Base-by-base conservation (phyloP, 1,140 invertebrate genomes). In the Drosophila nigrodunni region DNA sequence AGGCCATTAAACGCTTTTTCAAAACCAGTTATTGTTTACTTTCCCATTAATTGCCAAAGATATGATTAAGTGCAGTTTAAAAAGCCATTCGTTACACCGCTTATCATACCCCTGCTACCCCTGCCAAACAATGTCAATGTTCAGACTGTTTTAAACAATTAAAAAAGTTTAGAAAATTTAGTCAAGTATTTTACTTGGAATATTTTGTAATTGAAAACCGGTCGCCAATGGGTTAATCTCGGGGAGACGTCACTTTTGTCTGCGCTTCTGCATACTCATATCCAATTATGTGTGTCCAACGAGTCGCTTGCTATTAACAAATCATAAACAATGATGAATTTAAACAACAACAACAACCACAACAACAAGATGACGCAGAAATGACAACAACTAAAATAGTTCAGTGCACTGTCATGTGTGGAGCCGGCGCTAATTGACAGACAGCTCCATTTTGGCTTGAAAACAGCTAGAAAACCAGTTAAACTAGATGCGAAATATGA, bases 371-470 rank as follows among this genome's bases (percentile, higher is more conserved):
- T 60, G 25, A 30, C 2, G 25, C 3, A 30, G 25, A 52, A 67
- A 65, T 41, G 10, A 62, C 52, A 76, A 70, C 80, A 88, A 30
- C 25, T 30, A 6, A 30, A 30, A 83, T 39, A 55, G 83, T 87
- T 88, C 83, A 87, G 67, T 88, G 83, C 80, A 88, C 85, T 77
- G 77, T 71, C 66, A 82, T 65, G 58, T 64, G 61, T 58, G n/a
- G 13, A 9, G 18, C 57, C 47, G 72, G 34, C 64, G 80, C 76
- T 87, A 87, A 88, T 87, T 87, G 83, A 80, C 69, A 83, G 72
- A 68, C 76, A 82, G 72, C 72, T 82, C 79, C 76, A 87, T 88
- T 88, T 88, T 70, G 71, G 46, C 13, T n/a, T 21, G n/a, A 43
- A 58, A 41, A 34, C 9, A n/a, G 47, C 13, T 3, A 11, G 30